Evolutionary conservation across 2,888 invertebrate genomes (phyloP).

Genomic region (Uropetala carovei): DNA sequence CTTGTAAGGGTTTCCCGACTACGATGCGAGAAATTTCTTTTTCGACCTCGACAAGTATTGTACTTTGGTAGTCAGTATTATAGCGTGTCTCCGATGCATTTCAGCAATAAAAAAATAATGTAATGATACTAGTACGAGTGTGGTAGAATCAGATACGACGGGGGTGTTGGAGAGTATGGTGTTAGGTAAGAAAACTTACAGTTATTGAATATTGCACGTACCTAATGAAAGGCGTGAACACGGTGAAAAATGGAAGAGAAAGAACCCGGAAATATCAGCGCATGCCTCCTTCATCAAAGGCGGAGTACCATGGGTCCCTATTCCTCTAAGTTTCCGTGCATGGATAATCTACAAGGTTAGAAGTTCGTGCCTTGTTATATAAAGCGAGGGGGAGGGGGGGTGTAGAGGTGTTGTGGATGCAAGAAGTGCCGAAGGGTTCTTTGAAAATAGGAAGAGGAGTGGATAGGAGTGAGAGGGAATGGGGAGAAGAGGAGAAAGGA

Average conservation of each 20-base stretch:
- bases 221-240: not conserved
- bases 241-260: too few relatives aligned
- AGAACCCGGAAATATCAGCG: not conserved
- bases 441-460: too few relatives aligned
- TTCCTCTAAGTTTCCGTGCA: not conserved
- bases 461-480: not conserved
- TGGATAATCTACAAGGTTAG: slow-evolving; percentile 28
- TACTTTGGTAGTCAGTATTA: too few relatives aligned
- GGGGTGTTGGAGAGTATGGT: not conserved
- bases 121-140: too few relatives aligned
- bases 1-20: not conserved
- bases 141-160: not conserved
- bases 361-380: slow-evolving; percentile 2
- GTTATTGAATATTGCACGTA: not conserved
- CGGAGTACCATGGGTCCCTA: not conserved
- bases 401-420: slow-evolving; percentile 2
- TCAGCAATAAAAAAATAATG: too few relatives aligned
- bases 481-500: not conserved
- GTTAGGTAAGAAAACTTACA: not conserved
- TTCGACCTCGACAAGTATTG: too few relatives aligned
- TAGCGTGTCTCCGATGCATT: too few relatives aligned
- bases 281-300: not conserved
- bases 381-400: not conserved
- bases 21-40: too few relatives aligned
- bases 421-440: not conserved